These are phyloP conservation scores for Torymus auratus DNA, from an alignment of 2,888 invertebrate genomes.

Conservation along the genomic window DNA sequence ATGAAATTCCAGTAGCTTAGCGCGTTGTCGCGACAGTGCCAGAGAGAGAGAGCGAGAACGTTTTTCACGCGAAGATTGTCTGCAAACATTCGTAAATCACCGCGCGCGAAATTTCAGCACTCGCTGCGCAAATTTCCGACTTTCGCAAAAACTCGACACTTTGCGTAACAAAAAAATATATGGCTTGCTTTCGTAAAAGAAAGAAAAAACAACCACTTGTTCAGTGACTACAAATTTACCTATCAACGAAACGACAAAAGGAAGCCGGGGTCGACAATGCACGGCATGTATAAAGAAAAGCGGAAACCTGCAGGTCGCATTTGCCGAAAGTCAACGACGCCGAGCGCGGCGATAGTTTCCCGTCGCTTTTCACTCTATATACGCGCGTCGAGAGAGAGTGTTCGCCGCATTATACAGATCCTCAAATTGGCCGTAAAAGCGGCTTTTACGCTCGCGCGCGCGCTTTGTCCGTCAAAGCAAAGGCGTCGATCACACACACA, in stretches of 20 bases:
- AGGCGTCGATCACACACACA: conserved; percentile 18
- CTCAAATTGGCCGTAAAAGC: conserved; percentile 57
- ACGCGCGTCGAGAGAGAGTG: background rate
- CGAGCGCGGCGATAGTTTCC: too few relatives aligned
- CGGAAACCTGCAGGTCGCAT: too few relatives aligned
- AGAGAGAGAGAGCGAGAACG: background rate
- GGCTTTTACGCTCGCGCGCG: conserved; percentile 47
- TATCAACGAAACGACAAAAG: too few relatives aligned
- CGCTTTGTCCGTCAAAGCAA: conserved; percentile 24
- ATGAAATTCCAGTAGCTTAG: conserved; percentile 30
- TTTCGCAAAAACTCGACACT: background rate
- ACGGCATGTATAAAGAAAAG: too few relatives aligned
- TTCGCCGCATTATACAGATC: conserved; percentile 22
- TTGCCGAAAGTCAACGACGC: too few relatives aligned
- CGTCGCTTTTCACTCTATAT: conserved; percentile 12
- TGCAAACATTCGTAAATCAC: background rate
- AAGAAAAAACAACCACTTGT: conserved; percentile 7
- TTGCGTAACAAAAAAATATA: too few relatives aligned
- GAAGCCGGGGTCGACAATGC: too few relatives aligned
- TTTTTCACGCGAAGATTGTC: background rate
- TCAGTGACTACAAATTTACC: too few relatives aligned
- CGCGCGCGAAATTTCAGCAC: background rate
- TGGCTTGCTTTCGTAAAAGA: too few relatives aligned
- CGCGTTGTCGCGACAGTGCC: background rate
- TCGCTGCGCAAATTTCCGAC: too few relatives aligned